These are phyloP conservation scores for Tribolium freemani DNA, from an alignment of 2,888 invertebrate species.

Conservation along the genomic window DNA sequence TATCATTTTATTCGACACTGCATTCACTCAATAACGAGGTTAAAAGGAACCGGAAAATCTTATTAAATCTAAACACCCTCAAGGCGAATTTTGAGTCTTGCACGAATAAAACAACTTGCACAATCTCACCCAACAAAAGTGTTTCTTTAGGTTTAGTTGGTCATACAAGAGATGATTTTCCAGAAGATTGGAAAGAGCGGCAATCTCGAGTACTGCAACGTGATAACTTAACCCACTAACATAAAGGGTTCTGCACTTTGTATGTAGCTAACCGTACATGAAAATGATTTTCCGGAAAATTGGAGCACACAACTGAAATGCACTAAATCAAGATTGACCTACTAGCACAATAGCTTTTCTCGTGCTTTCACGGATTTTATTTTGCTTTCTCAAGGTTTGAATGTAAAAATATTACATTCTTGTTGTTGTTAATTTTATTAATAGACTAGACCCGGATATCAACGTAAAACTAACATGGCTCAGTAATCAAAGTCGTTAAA, in stretches of 20 bases:
- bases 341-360: neutral
- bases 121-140: neutral
- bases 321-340: neutral
- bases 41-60: neutral
- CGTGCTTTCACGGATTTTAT: neutral
- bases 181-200: neutral
- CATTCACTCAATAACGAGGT: neutral
- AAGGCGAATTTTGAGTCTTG: neutral
- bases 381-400: neutral
- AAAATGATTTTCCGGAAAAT: neutral
- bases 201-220: neutral
- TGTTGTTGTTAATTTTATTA: neutral
- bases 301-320: neutral
- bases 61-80: neutral
- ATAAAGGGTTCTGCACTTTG: neutral
- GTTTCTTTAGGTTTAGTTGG: neutral
- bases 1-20: neutral
- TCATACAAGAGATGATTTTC: neutral
- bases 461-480: neutral
- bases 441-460: neutral
- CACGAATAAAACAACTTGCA: neutral
- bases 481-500: conserved; percentile 9
- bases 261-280: neutral
- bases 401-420: neutral
- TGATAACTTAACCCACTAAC: neutral